Evolutionary conservation across 2,888 invertebrate genomes (phyloP), one percentile per base, ranked within the genome.

Genomic region (Drepanosiphum platanoidis): DNA sequence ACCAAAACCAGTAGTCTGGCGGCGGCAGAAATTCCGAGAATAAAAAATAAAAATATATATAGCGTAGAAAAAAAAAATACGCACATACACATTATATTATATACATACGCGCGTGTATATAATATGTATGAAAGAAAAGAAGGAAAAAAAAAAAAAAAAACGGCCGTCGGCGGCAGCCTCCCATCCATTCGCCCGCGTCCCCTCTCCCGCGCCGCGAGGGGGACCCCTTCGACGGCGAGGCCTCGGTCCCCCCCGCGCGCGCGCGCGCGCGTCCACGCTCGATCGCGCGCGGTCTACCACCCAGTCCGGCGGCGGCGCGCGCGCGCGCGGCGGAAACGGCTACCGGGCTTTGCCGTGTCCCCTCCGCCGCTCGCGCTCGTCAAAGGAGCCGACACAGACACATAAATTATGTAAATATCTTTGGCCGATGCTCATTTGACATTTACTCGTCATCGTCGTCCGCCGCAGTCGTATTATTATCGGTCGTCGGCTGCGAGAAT

Each of bases 401-500:
- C 83, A 83, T 83, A 83, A 83, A 83, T 83, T 83, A 83, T 83
- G 83, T 74, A 83, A 83, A 83, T 83, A 75, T n/a, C n/a, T 83
- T 75, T 66, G 46, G 18, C 83, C 83, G 74, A 75, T 74, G 77
- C 83, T 86, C 86, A 83, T 86, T 86, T 86, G 86, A 86, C 86
- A 74, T 86, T 84, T 83, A 15, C 86, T 79, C 86, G 81, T 86
- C 81, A 83, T 83, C 83, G 82, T 75, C 64, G 64, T 75, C 64
- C 42, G 32, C 30, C 58, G 58, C 58, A 22, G 39, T 58, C 18
- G n/a, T 78, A 64, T 39, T 81, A 39, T 39, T 72, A 61, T 72
- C 30, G 3, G 32, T 79, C n/a, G 27, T 58, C 46, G 68, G 32
- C 8, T 39, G 4, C 27, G 13, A 70, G 46, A 74, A n/a, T n/a